phyloP scores from a whole-genome alignment of 2,113 vertebrate genomes.

The Laticauda laticaudata region DNA sequence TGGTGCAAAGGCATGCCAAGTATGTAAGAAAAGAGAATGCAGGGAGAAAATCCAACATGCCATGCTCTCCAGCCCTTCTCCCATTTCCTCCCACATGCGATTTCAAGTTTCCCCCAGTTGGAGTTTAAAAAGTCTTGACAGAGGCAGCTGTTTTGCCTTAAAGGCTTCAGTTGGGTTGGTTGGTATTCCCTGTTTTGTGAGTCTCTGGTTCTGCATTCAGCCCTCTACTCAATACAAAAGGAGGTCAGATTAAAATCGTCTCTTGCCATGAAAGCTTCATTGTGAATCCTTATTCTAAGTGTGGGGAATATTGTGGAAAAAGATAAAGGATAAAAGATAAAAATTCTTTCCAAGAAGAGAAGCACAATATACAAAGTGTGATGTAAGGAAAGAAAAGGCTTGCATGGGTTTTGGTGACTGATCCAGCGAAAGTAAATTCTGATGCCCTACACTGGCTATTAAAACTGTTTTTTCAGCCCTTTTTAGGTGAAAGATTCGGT shows the following conservation, averaged over 20 bases:
- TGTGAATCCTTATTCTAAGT: background rate
- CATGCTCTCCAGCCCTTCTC: constrained; percentile 65
- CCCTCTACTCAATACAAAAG: background rate
- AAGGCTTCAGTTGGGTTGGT: constrained; percentile 45
- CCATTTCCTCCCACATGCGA: constrained; percentile 74
- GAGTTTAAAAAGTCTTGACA: constrained; percentile 81
- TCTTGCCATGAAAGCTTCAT: background rate
- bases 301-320: background rate
- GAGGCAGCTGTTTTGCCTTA: constrained; percentile 76
- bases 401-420: background rate
- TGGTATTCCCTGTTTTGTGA: background rate
- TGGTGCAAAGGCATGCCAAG: constrained; percentile 71
- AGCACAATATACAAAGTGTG: too few species aligned
- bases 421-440: background rate
- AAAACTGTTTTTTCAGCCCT: background rate
- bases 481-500: background rate
- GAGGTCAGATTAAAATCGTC: background rate
- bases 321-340: background rate
- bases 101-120: constrained; percentile 71
- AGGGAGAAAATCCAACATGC: constrained; percentile 72
- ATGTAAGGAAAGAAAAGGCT: background rate
- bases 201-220: constrained; percentile 17
- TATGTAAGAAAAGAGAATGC: constrained; percentile 66
- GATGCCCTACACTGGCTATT: background rate
- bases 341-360: background rate